These are phyloP conservation scores for Macaca mulatta DNA, from an alignment of 2,113 vertebrate genomes.

Conservation along the genomic window DNA sequence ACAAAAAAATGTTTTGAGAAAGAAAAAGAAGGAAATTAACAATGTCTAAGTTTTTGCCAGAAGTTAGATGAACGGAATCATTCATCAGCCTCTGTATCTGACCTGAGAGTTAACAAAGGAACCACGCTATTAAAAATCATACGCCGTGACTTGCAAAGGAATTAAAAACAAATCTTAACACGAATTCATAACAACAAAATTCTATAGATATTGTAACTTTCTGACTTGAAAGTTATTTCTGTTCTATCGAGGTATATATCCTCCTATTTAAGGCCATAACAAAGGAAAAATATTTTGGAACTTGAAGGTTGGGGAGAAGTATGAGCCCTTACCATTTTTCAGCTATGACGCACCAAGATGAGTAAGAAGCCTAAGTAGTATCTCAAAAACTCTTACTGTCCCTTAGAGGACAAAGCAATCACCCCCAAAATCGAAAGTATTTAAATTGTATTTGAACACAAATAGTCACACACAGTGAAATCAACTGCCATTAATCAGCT, in stretches of 20 bases:
- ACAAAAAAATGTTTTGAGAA: neutral
- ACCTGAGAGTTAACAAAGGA: conserved; percentile 17
- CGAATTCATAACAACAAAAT: conserved; percentile 21
- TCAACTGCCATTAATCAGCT: conserved; percentile 8
- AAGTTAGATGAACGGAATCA: neutral
- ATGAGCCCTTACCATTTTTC: neutral
- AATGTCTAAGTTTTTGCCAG: neutral
- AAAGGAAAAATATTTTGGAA: conserved; percentile 47
- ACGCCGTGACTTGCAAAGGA: neutral
- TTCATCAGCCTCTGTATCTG: neutral
- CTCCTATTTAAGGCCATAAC: neutral
- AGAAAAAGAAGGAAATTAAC: conserved; percentile 45
- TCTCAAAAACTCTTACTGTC: conserved; percentile 15
- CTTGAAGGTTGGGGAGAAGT: neutral
- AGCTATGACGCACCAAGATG: neutral
- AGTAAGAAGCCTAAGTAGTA: neutral
- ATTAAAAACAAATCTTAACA: conserved; percentile 13
- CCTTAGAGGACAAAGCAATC: neutral
- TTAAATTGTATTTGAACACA: conserved; percentile 34
- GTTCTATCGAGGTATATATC: conserved; percentile 18
- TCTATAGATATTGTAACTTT: neutral
- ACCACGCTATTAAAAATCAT: neutral
- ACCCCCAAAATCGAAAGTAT: neutral
- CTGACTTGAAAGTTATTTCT: conserved; percentile 18
- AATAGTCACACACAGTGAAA: conserved; percentile 25